These are phyloP conservation scores for Zhuqinia jingwanae DNA, from an alignment of 2,888 invertebrate species.

Conservation along the genomic window DNA sequence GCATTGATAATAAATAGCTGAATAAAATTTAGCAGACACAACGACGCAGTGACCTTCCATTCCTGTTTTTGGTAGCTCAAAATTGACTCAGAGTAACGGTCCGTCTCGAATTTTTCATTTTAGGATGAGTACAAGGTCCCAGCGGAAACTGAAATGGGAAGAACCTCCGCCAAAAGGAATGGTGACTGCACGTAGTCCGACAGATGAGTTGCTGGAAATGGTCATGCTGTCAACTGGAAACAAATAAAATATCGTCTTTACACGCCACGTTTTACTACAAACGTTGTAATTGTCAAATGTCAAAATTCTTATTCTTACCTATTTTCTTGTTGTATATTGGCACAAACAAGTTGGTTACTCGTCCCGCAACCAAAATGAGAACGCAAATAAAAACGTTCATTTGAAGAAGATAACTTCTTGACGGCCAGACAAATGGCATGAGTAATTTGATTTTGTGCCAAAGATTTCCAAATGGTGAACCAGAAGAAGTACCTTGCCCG, in stretches of 20 bases:
- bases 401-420: slow-evolving; percentile 89
- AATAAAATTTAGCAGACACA: slow-evolving; percentile 93
- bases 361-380: slow-evolving; percentile 87
- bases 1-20: slow-evolving; percentile 95
- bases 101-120: slow-evolving; percentile 95
- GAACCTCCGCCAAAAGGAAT: slow-evolving; percentile 76
- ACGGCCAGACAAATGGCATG: slow-evolving; percentile 97
- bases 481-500: slow-evolving; percentile 74
- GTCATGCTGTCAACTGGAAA: slow-evolving; percentile 93
- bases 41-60: slow-evolving; percentile 91
- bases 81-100: slow-evolving; percentile 92
- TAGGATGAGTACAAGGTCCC: slow-evolving; percentile 94
- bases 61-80: slow-evolving; percentile 82
- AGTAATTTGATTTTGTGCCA: slow-evolving; percentile 90
- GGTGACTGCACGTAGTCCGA: slow-evolving; percentile 49
- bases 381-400: slow-evolving; percentile 91
- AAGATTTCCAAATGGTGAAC: slow-evolving; percentile 90
- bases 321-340: slow-evolving; percentile 96
- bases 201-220: slow-evolving; percentile 51
- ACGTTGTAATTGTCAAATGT: too few relatives aligned
- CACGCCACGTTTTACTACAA: too few relatives aligned
- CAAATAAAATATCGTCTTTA: too few relatives aligned
- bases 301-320: too few relatives aligned
- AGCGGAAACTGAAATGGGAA: slow-evolving; percentile 86
- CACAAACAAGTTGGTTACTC: slow-evolving; percentile 94